Conservation (phyloP, 2,888 invertebrate species). For the Meiosimyza platycephala region DNA sequence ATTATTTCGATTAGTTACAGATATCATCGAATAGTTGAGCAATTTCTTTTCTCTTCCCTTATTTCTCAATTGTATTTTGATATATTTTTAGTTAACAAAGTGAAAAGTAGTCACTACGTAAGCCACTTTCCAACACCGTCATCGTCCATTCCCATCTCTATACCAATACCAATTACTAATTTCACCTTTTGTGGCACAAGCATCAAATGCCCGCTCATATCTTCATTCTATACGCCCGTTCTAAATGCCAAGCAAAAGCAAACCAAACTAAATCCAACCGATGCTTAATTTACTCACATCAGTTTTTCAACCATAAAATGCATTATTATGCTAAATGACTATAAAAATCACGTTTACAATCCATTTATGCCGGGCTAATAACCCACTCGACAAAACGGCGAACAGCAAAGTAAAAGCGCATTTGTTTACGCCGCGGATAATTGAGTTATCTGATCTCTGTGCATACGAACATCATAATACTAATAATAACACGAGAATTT, state of each 20-base stretch:
- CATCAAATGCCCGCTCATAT: slow-evolving; percentile 1
- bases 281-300: slow-evolving; percentile 48
- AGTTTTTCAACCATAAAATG: slow-evolving; percentile 58
- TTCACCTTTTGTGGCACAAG: not conserved
- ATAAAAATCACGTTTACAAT: slow-evolving; percentile 67
- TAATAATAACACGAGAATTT: no score
- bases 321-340: slow-evolving; percentile 66
- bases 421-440: slow-evolving; percentile 65
- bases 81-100: no score
- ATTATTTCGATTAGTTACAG: no score
- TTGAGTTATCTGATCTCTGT: slow-evolving; percentile 64
- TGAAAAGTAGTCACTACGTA: not conserved
- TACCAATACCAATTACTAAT: slow-evolving; percentile 9
- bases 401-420: slow-evolving; percentile 43
- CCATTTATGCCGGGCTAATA: slow-evolving; percentile 65
- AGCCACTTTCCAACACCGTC: not conserved
- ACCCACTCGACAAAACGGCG: slow-evolving; percentile 55
- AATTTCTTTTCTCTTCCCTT: no score
- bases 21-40: no score
- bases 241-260: slow-evolving; percentile 8
- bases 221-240: not conserved
- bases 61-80: no score
- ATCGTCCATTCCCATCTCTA: not conserved
- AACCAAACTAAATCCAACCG: slow-evolving; percentile 10
- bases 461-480: slow-evolving; percentile 20